Base-by-base conservation (phyloP, 2,888 invertebrate species). In the Ectemnius cavifrons region DNA sequence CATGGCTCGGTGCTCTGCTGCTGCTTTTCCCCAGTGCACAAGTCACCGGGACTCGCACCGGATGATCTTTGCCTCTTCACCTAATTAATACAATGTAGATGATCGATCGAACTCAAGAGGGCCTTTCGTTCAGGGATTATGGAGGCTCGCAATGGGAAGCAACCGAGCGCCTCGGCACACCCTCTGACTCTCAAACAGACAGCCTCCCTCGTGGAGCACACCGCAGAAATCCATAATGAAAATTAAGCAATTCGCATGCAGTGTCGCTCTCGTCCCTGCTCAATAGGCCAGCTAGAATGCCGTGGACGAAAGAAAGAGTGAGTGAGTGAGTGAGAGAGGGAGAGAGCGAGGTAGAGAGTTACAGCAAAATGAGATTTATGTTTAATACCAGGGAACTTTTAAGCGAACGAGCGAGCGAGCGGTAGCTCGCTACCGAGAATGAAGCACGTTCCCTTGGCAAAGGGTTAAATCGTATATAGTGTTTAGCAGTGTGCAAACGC, bases 11-110 rank as follows among this genome's bases (percentile, higher is more conserved):
- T 47, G 47, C 47, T 47, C 52, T 16, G 16, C n/a, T 52, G 52
- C 8, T 52, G 14, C 14, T 14, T 52, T 52, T 16, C 16, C 52
- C 4, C 37, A 37, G 5, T 6, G 52, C 52, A 16, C 16, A 52
- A 52, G 16, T 16, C 52, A 52, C 52, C 52, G 52, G 23, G 45
- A 23, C n/a, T 47, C 28, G 8, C 57, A 14, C 27, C 23, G 16
- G 62, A 14, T 28, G 49, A 67, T 61, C 23, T 58, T n/a, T 60
- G 27, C 18, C 23, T 58, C 63, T 49, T 63, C 62, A 52, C 64
- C 72, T 78, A 81, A 81, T 82, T 77, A 75, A 76, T 70, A 75
- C 68, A 77, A 76, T 61, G 59, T 18, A 37, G 64, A 60, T 63
- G 71, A 73, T 73, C 73, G 65, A 57, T 70, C 72, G 67, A 70